A percentile compares a stretch with the other conserved stretches of the same genome.
Conservation (phyloP, 2,113 vertebrate genomes). For the Proteles cristata region DNA sequence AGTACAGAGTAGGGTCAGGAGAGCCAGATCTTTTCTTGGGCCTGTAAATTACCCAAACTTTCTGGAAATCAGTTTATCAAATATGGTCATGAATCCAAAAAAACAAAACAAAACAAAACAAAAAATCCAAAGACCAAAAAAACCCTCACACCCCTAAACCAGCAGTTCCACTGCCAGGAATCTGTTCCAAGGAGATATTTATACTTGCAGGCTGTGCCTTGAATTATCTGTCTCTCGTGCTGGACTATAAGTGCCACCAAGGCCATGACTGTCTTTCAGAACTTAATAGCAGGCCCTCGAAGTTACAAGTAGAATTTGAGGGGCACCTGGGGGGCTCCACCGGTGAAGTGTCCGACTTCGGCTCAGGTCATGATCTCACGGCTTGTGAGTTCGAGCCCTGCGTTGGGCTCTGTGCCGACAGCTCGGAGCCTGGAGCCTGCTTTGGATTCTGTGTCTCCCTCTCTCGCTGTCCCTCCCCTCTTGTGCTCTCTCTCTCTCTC, state of each 20-base stretch:
- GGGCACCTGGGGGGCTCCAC: too few relatives aligned
- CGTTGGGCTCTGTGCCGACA: too few relatives aligned
- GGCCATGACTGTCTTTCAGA: neutral
- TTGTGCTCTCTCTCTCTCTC: too few relatives aligned
- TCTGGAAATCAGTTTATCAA: neutral
- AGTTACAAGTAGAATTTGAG: neutral
- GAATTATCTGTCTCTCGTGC: neutral
- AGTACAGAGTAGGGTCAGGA: neutral
- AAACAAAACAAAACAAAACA: neutral
- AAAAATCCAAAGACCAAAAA: neutral
- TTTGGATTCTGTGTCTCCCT: too few relatives aligned
- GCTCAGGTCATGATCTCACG: too few relatives aligned
- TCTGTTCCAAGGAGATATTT: neutral
- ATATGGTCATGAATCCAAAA: neutral
- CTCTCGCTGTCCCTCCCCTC: too few relatives aligned
- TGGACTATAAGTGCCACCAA: neutral
- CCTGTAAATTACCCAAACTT: neutral
- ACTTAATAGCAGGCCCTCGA: too few relatives aligned
- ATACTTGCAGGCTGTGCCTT: neutral
- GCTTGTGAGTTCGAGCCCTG: too few relatives aligned
- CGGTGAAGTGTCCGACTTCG: too few relatives aligned
- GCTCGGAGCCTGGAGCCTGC: too few relatives aligned
- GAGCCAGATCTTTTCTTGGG: neutral
- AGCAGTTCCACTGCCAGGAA: neutral
- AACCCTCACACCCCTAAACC: neutral